Evolutionary conservation across 1,140 invertebrate species (phyloP), one percentile per base, ranked within the genome.

Genomic region (Aphelenchoides besseyi): DNA sequence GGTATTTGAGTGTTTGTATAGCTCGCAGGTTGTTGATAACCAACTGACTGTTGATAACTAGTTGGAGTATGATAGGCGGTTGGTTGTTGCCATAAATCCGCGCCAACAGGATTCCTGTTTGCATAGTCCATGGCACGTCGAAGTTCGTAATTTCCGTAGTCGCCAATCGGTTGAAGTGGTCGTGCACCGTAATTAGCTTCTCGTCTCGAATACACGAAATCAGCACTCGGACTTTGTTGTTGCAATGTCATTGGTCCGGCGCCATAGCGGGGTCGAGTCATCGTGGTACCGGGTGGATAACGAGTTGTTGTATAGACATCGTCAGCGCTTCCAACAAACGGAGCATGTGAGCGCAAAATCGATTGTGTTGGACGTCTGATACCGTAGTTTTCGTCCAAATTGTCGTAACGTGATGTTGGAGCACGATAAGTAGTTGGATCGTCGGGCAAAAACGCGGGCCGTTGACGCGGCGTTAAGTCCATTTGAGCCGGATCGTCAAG

Each of bases 131-230:
- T 48, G 12, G 41, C 41, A 16, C 41, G 41, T 23, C 30, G 30
- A 37, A 18, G 30, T 18, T 29, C 32, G n/a, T 68, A 36, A 41
- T 82, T 82, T 2, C 80, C 80, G 41, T 82, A 81, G 36, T 81
- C 72, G 3, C 67, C 53, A 18, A 71, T 71, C 54, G 72, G 76
- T 29, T 73, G 59, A 53, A 68, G 16, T 2, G 79, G 79, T 8
- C 79, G 70, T 37, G 80, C 55, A 57, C 79, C 79, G 61, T 81
- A 81, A 68, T 82, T 81, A 26, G 53, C 59, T 52, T 81, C 79
- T 41, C 69, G 62, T 63, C 79, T 35, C 62, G 67, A 70, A 59
- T 81, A 81, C 18, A 82, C 79, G 53, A 71, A 72, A 55, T 59
- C 62, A 29, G 72, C 36, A 41, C 59, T 37, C 35, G 70, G 29